Base-by-base conservation (phyloP, 2,888 invertebrate genomes). In the Ornithoptera alexandrae region DNA sequence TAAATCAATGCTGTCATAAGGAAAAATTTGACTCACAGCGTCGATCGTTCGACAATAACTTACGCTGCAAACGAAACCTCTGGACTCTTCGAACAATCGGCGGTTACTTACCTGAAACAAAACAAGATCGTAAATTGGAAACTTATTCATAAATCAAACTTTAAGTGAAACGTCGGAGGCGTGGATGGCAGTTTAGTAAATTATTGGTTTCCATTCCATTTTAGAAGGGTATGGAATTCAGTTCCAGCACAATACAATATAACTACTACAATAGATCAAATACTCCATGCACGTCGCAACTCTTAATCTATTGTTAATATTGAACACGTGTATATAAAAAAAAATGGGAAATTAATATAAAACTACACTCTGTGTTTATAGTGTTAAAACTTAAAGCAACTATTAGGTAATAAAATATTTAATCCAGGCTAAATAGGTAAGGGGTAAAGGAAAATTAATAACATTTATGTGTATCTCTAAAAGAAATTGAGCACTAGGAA, bases 41-140 rank as follows among this genome's bases (percentile, higher is more conserved):
- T 53, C 53, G 53, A 18, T 50, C 50, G 18, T 5, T 50, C 42
- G 42, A 10, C 6, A 6, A 53, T 18, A n/a, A 53, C n/a, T 53
- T 53, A 53, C n/a, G n/a, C 53, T n/a, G 53, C n/a, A 53, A 53
- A 53, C 53, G 8, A 53, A 53, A 18, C 53, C 6, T 53, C n/a
- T 39, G 22, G 36, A 64, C 64, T 60, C 64, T 60, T 64, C 64
- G 36, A 64, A 58, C 60, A 56, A 58, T 62, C 17, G 30, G 7
- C 22, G 69, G 73, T 46, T 77, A 89, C 90, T 89, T 86, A 90
- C 90, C 90, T 90, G 87, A 81, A 90, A 90, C 84, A 87, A 87
- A 81, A 83, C 81, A 76, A 82, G 72, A 69, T 42, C 71, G 72
- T 72, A 72, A 76, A 81, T 70, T 64, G 57, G 62, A 59, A 67